Percentiles rank a stretch among this genome's conserved stretches.
Evolutionary conservation across 2,888 invertebrate species (phyloP).

Genomic region (Metalampra italica): DNA sequence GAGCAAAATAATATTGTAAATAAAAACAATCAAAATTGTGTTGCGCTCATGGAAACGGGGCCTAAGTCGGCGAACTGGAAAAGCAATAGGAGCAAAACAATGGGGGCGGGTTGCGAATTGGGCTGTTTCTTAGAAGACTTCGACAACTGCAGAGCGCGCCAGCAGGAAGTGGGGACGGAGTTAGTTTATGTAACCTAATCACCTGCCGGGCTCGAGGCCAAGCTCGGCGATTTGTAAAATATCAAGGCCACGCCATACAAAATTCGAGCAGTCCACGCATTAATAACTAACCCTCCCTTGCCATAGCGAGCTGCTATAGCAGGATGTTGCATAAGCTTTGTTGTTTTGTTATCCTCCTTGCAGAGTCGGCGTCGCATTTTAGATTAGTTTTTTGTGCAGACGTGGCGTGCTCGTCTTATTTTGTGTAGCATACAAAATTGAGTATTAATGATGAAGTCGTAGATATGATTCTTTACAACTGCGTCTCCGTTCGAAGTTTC

Average conservation of each 20-base stretch:
- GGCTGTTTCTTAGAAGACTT: slow-evolving; percentile 68
- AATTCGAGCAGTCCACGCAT: slow-evolving; percentile 56
- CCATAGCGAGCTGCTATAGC: slow-evolving; percentile 47
- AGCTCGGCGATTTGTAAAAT: slow-evolving; percentile 58
- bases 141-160: slow-evolving; percentile 72
- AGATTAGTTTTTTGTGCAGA: slow-evolving; percentile 68
- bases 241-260: slow-evolving; percentile 67
- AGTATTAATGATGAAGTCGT: slow-evolving; percentile 38
- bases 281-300: slow-evolving; percentile 58
- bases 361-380: slow-evolving; percentile 64
- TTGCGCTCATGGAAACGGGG: slow-evolving; percentile 14
- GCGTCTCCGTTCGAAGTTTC: slow-evolving; percentile 4
- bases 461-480: slow-evolving; percentile 27
- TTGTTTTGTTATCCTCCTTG: slow-evolving; percentile 69
- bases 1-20: too few species aligned
- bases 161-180: slow-evolving; percentile 75
- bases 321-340: slow-evolving; percentile 77
- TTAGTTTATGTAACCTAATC: slow-evolving; percentile 78
- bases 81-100: slow-evolving; percentile 62
- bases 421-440: slow-evolving; percentile 40
- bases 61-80: slow-evolving; percentile 49
- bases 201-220: slow-evolving; percentile 72
- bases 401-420: slow-evolving; percentile 39
- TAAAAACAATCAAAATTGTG: not conserved
- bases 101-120: slow-evolving; percentile 57